Base-by-base conservation (phyloP, 2,888 invertebrate species). In the Tenthredo amoena region DNA sequence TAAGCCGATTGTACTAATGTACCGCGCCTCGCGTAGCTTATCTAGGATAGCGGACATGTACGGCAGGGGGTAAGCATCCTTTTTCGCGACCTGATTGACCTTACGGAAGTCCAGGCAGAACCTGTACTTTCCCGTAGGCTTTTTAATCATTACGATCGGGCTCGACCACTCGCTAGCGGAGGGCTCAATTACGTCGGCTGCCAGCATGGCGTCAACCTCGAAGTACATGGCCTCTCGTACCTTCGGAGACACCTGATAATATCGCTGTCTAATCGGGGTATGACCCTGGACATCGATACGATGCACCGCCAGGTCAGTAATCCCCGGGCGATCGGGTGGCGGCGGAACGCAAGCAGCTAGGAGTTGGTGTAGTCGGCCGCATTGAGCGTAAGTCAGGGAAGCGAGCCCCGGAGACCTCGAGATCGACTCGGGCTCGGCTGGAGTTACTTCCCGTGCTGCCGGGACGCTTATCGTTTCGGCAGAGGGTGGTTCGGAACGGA, bases 171-270 rank as follows among this genome's bases (percentile, higher is more conserved):
- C 87, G 34, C 89, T 89, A 2, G 86, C 86, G 0, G 89, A 90
- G 0, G 88, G 89, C 58, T 92, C 91, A 0, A 93, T 89, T 0
- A 92, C 88, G 2, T 88, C 90, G 0, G 88, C 72, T 3, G 47
- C 81, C 1, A 92, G 40, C 91, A 92, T 92, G 2, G 89, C 77
- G 40, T 91, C 90, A 2, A 92, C 87, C 81, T 91, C 91, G 0
- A n/a, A 47, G 50, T 88, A 40, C 9, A 87, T 86, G 0, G 84
- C 71, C 15, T 85, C n/a, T 3, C 77, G 79, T 0, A 86, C 55
- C 3, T 84, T 85, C 15, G 88, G 88, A 0, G 86, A 86, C 0
- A 86, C 79, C 6, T 43, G 85, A 62, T 87, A 87, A 55, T 86
- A 85, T 2, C 86, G 62, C 26, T 88, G 87, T 65, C 87, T 87